Conservation (phyloP, 1,140 invertebrate species). For the Helicoverpa armigera region DNA sequence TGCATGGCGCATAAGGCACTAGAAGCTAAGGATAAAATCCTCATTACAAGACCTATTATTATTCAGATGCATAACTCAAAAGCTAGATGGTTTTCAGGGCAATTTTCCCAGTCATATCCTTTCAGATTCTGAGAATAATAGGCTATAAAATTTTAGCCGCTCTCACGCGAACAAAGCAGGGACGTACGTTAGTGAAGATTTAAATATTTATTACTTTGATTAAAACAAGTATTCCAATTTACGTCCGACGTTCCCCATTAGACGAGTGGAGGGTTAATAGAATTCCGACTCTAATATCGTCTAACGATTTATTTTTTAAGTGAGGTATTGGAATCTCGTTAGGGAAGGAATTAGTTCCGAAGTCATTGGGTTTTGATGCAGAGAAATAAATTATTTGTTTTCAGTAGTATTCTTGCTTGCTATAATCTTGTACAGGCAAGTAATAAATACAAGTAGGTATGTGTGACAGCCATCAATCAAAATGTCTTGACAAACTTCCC, state of each 20-base stretch:
- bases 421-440: not conserved
- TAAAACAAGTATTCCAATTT: constrained; percentile 41
- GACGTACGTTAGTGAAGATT: constrained; percentile 29
- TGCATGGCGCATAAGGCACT: not conserved
- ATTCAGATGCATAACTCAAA: constrained; percentile 40
- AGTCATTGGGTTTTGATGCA: too few relatives aligned
- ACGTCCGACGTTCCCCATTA: not conserved
- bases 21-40: constrained; percentile 31
- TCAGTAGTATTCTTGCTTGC: too few relatives aligned
- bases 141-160: constrained; percentile 45
- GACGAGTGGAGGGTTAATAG: constrained; percentile 21
- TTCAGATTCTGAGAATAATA: constrained; percentile 42
- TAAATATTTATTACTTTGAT: constrained; percentile 50
- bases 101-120: constrained; percentile 47
- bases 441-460: not conserved
- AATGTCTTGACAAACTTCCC: not conserved
- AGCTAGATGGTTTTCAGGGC: constrained; percentile 28
- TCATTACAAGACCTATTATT: constrained; percentile 35
- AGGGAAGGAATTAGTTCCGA: too few relatives aligned
- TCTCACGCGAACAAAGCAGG: constrained; percentile 34
- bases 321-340: too few relatives aligned
- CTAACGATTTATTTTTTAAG: too few relatives aligned
- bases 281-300: not conserved
- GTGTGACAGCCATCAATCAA: not conserved
- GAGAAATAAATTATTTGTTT: too few relatives aligned